Base-by-base conservation (phyloP, 1,140 invertebrate genomes). In the Platyscapa corneri region DNA sequence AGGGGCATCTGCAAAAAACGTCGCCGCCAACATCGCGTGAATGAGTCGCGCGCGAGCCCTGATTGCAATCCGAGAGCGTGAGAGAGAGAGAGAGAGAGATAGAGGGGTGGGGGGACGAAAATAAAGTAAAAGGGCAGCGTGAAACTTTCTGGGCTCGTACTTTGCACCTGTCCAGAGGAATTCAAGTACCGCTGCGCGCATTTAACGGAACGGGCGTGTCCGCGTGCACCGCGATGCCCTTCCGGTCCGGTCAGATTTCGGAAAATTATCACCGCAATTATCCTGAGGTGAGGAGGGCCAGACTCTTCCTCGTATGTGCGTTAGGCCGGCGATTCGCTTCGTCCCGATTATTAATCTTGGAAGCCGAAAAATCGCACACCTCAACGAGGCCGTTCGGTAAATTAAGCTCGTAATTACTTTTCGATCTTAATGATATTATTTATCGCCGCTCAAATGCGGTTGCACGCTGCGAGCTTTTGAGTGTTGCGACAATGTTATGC, bases 121-220 rank as follows among this genome's bases (percentile, higher is more conserved):
- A 46, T 5, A 46, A 12, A 53, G 18, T 2, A 18, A 53, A 18
- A 53, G 49, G 16, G 16, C 20, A 6, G 30, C 14, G 39, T 8
- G 14, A 74, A 1, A n/a, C 34, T 5, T 27, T 0, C 72, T 0
- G 27, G 16, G 30, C 23, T 27, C 20, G 42, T 20, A 86, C 76
- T 64, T 37, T 46, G 74, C 82, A 83, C 82, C 82, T 65, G 82
- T 46, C 74, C 74, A 70, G 42, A 1, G 60, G 32, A 65, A 65
- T 78, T 84, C 6, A 18, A 32, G 82, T 53, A 67, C 39, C 79
- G 77, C 18, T 56, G 53, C 3, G 32, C 49, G 32, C 49, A 27
- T 10, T 60, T 78, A 60, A 60, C 30, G 34, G 77, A 12, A 49
- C 74, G 23, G 30, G 37, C 70, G 39, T 32, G 27, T 5, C n/a